Conservation (phyloP, 2,113 vertebrate species). For the Gopherus flavomarginatus region DNA sequence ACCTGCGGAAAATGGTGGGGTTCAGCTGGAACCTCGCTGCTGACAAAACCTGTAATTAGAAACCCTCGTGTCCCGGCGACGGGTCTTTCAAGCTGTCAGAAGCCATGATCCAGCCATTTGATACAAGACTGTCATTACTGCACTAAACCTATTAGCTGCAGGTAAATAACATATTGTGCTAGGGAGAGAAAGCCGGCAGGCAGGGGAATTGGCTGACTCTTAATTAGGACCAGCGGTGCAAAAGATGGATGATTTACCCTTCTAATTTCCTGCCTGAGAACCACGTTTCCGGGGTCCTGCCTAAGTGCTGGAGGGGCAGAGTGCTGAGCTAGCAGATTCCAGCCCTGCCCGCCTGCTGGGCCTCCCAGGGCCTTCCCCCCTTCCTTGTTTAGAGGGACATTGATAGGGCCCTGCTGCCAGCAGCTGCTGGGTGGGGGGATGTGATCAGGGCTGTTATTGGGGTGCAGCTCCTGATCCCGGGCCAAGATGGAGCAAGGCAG, state of each 20-base stretch:
- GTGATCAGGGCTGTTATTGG: too few relatives aligned
- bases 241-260: constrained; percentile 69
- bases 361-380: rapidly evolving
- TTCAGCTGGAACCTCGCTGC: constrained; percentile 68
- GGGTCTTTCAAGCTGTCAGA: constrained; percentile 82
- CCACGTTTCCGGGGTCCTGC: background rate
- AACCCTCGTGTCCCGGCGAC: constrained; percentile 76
- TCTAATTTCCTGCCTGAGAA: constrained; percentile 66
- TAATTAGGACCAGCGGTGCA: constrained; percentile 75
- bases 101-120: constrained; percentile 79
- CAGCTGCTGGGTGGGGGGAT: rapidly evolving
- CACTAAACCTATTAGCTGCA: constrained; percentile 79
- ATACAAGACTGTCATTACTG: constrained; percentile 78
- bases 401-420: rapidly evolving
- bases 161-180: constrained; percentile 83
- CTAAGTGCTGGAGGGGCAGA: background rate
- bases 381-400: background rate
- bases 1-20: constrained; percentile 77
- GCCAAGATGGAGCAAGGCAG: too few relatives aligned
- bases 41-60: constrained; percentile 84
- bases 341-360: background rate
- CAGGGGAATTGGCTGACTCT: constrained; percentile 74
- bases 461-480: background rate
- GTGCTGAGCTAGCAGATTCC: constrained; percentile 60
- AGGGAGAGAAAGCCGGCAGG: constrained; percentile 66